These are phyloP conservation scores for Heliconius erato DNA, from an alignment of 2,888 invertebrate genomes.

Conservation along the genomic window DNA sequence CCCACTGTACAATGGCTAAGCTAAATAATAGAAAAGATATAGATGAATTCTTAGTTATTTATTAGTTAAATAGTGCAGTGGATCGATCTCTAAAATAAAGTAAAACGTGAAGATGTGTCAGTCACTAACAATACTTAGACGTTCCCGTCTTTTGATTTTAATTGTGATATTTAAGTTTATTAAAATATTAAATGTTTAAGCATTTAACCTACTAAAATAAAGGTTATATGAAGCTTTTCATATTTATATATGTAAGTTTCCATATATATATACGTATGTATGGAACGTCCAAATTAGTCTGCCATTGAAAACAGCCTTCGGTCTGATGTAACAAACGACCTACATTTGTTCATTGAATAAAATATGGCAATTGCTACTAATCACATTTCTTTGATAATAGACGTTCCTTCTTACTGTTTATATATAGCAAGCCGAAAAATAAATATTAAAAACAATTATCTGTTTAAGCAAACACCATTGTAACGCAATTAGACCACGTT, in stretches of 20 bases:
- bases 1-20: too few species aligned
- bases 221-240: background rate
- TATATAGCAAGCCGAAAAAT: background rate
- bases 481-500: background rate
- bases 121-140: background rate
- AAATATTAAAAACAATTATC: background rate
- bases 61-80: too few species aligned
- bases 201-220: background rate
- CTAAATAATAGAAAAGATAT: too few species aligned
- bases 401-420: background rate
- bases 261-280: background rate
- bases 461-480: background rate
- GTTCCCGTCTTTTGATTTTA: background rate
- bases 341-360: constrained; percentile 1
- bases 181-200: background rate
- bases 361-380: constrained; percentile 14
- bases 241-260: background rate
- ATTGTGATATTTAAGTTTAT: background rate
- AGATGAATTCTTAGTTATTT: too few species aligned
- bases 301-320: constrained; percentile 8
- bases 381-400: constrained; percentile 14
- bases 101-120: background rate
- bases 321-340: constrained; percentile 22
- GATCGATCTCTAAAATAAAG: too few species aligned
- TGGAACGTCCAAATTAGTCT: constrained; percentile 12